These are phyloP conservation scores for Notocelia uddmanniana DNA, from an alignment of 2,888 invertebrate species.

Conservation along the genomic window DNA sequence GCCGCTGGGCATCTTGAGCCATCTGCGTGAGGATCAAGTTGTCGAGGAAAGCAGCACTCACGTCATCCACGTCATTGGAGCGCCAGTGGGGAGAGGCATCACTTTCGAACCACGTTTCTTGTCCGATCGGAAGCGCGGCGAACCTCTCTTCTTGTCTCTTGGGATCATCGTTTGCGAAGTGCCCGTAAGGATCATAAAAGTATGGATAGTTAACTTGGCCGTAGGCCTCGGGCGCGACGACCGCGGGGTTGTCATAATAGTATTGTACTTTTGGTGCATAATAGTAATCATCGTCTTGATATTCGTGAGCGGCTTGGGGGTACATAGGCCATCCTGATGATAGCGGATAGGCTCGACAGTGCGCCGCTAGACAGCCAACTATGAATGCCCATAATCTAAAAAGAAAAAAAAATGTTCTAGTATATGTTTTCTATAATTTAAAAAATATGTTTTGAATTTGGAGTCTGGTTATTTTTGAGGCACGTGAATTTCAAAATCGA, in stretches of 20 bases:
- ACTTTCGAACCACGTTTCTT: conserved; percentile 88
- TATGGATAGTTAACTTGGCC: conserved; percentile 77
- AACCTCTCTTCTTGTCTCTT: conserved; percentile 87
- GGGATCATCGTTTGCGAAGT: conserved; percentile 86
- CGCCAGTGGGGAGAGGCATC: conserved; percentile 78
- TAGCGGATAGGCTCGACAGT: conserved; percentile 76
- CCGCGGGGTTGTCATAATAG: conserved; percentile 72
- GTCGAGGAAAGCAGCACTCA: conserved; percentile 88
- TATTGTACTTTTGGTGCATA: conserved; percentile 83
- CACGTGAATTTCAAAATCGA: background rate
- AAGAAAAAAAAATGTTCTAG: conserved; percentile 52
- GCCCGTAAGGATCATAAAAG: conserved; percentile 80
- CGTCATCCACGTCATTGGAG: conserved; percentile 78
- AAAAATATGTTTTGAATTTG: background rate
- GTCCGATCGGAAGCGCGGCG: conserved; percentile 87
- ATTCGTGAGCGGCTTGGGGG: conserved; percentile 82
- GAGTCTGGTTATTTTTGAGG: background rate
- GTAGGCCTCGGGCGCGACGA: conserved; percentile 73
- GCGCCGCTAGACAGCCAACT: conserved; percentile 80
- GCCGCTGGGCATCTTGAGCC: conserved; percentile 85
- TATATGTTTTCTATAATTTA: background rate
- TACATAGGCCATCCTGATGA: conserved; percentile 81
- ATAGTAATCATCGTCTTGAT: conserved; percentile 85
- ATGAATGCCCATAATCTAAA: conserved; percentile 74
- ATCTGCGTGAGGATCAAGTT: conserved; percentile 89